phyloP scores from a whole-genome alignment of 2,797 vertebrate species.

The Mionectes olivaceus region DNA sequence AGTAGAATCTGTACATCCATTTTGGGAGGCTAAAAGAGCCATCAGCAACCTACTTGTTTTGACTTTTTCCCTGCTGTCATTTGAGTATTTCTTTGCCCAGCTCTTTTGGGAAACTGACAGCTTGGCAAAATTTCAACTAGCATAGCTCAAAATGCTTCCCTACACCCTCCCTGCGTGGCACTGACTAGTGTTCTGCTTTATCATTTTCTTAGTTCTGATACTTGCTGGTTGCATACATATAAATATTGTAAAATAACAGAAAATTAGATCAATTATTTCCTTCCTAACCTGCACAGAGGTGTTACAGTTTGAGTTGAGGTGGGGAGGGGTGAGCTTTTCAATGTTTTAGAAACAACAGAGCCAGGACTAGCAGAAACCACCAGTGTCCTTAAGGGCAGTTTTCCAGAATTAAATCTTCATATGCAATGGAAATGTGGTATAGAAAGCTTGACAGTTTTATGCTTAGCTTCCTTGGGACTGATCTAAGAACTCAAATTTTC shows the following conservation, averaged over 20 bases:
- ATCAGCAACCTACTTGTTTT: background rate
- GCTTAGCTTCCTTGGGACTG: background rate
- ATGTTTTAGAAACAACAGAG: background rate
- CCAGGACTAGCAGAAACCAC: background rate
- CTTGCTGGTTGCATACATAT: background rate
- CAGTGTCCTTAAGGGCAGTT: background rate
- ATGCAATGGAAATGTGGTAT: background rate
- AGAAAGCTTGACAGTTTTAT: background rate
- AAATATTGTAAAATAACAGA: background rate
- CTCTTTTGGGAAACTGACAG: background rate
- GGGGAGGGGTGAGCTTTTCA: background rate
- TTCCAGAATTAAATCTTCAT: background rate
- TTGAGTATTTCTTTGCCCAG: background rate
- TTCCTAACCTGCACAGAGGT: background rate
- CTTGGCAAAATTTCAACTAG: background rate
- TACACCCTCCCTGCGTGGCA: background rate
- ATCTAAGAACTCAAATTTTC: background rate
- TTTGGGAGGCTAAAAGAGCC: background rate
- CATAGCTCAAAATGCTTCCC: background rate
- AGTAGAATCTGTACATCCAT: background rate
- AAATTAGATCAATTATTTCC: background rate
- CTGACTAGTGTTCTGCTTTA: background rate
- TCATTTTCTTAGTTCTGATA: background rate
- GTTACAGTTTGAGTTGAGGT: background rate
- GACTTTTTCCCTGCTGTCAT: background rate